Conservation (phyloP, 2,888 invertebrate species). For the Trachelus iudaicus region DNA sequence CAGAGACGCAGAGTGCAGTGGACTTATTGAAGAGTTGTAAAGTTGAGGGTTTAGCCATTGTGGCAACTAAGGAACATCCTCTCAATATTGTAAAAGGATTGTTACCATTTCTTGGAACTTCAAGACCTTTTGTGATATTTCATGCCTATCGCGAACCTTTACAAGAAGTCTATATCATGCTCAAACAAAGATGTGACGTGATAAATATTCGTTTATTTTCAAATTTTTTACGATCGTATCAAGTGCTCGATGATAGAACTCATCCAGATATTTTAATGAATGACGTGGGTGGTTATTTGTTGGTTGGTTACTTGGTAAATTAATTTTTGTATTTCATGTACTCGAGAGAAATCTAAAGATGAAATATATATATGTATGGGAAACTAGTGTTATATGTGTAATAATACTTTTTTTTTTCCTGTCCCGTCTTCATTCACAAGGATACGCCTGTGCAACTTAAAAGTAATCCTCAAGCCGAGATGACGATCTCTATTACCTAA, state of each 20-base stretch:
- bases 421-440: no score
- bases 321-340: constrained; percentile 14
- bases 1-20: constrained; percentile 76
- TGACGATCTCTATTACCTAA: no score
- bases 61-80: constrained; percentile 85
- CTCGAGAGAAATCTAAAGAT: no score
- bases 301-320: constrained; percentile 74
- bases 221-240: constrained; percentile 91
- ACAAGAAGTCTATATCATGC: constrained; percentile 81
- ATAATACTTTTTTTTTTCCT: no score
- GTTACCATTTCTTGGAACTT: constrained; percentile 80
- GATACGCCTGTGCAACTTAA: no score
- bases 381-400: no score
- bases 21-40: constrained; percentile 70
- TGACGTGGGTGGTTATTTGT: constrained; percentile 87
- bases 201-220: constrained; percentile 83
- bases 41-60: constrained; percentile 82
- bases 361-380: no score
- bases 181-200: constrained; percentile 79
- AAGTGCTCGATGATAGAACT: constrained; percentile 89
- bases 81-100: constrained; percentile 80
- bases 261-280: constrained; percentile 95
- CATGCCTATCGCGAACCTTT: constrained; percentile 85
- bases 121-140: constrained; percentile 88
- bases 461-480: no score